Evolutionary conservation across 2,888 invertebrate genomes (phyloP), one percentile per base, ranked within the genome.

Genomic region (Sinopyrophorus schimmeli): DNA sequence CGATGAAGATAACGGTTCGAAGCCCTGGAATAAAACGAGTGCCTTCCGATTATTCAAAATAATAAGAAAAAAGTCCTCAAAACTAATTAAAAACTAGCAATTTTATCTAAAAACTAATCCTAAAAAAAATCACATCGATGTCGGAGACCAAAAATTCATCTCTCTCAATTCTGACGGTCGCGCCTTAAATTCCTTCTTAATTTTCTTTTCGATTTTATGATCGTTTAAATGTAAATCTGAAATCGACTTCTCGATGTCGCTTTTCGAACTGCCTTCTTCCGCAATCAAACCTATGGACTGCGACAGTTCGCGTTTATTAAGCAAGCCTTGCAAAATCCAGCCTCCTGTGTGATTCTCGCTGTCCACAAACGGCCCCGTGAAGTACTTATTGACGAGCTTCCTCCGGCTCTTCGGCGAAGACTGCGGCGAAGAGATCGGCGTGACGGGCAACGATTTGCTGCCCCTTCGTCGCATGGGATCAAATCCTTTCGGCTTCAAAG

Each of bases 121-220:
- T n/a, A n/a, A n/a, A n/a, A n/a, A n/a, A 16, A 12, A 27, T 73
- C 80, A 89, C 89, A 89, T 89, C 1, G 89, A 89, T 5, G 89
- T 89, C 0, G 89, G 89, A 3, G 89, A 87, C 87, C 87, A 89
- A 74, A 89, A 89, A 71, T 89, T 89, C 84, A 89, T 85, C 72
- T 89, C 89, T 30, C 89, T 73, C 7, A 89, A 74, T 66, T 89
- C 87, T 0, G 87, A 84, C 1, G 85, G 84, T 66, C 80, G 82
- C 0, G 83, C 78, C 59, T 77, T 76, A 60, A 78, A 75, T 10
- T 71, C 63, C 62, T 54, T 43, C 35, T n/a, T n/a, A n/a, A n/a
- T n/a, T n/a, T n/a, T n/a, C n/a, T n/a, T n/a, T n/a, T n/a, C n/a
- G n/a, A n/a, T n/a, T n/a, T 56, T 41, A 18, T 61, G 63, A 75